Base-by-base conservation (phyloP, 35 echinoderm and acorn worm species). In the Anneissia japonica region DNA sequence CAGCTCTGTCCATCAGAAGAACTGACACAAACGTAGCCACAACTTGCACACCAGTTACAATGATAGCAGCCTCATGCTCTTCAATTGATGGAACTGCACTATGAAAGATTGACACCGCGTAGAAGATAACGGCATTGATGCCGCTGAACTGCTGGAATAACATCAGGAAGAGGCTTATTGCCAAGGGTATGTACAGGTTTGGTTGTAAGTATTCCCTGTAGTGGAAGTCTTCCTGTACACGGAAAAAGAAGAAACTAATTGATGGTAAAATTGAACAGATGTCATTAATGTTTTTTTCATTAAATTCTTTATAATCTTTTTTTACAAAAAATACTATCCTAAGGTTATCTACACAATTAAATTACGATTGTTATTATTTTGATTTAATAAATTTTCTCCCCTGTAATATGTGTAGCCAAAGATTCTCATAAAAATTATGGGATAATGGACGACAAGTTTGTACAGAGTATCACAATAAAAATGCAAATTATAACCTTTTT, bases 61-160 rank as follows among this genome's bases (percentile, higher is more conserved):
- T 90, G 29, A 99, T 87, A 7, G 92, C 91, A 37, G 91, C 85
- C 17, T 78, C 72, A 32, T 98, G 83, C 26, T 89, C 28, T 46
- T 91, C 78, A 19, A 91, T 84, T 28, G 38, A 56, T 5, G 82
- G 39, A 3, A 72, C 89, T 21, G 92, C 86, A 35, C 81, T 86
- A 51, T 87, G 0, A 82, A 99, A 94, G 72, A 94, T 99, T 16
- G 85, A 77, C 0, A 94, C 92, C 4, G 92, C 89, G 81, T 99
- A 91, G 86, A 94, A 99, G 89, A 94, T 94, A 51, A 99, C 92
- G 21, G 96, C 92, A 30, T 99, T 99, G 79, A 99, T 99, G 38
- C 95, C 96, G 34, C 96, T 94, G 79, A 93, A 99, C 80, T 99
- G 96, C 74, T 99, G 96, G 28, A 99, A 93, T 32, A 99, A 84